Conservation (phyloP, 92 coral and sea anemone species). For the Palythoa grandis region DNA sequence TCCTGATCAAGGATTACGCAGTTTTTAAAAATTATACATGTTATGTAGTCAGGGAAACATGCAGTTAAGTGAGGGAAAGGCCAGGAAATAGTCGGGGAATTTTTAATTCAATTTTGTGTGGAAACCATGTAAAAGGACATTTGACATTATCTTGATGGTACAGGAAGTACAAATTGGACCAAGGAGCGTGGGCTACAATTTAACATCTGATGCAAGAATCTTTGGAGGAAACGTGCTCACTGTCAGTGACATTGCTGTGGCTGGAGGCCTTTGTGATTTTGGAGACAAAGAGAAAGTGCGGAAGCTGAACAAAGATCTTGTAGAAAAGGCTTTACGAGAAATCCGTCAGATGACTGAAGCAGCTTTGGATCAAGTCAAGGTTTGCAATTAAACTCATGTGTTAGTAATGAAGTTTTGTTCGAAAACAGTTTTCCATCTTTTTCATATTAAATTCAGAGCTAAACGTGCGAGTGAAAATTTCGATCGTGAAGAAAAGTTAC, state of each 20-base stretch:
- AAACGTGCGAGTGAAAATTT: background rate
- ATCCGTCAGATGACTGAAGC: conserved; percentile 73
- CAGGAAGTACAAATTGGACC: conserved; percentile 83
- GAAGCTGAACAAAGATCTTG: conserved; percentile 53
- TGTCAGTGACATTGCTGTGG: conserved; percentile 90
- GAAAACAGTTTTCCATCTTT: background rate
- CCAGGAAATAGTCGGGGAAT: no score
- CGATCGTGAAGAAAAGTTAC: no score
- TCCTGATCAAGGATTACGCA: no score
- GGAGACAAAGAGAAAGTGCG: conserved; percentile 71
- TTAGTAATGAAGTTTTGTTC: no score
- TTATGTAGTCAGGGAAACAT: no score
- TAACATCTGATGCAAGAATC: conserved; percentile 74
- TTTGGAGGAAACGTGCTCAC: conserved; percentile 86
- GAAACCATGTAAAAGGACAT: no score
- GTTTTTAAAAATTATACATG: no score
- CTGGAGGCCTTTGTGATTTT: conserved; percentile 67
- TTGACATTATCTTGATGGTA: conserved; percentile 6
- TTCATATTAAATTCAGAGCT: background rate
- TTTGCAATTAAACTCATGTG: background rate
- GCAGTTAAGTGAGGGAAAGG: no score
- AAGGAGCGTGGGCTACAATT: conserved; percentile 82
- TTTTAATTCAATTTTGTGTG: no score
- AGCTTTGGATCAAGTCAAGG: conserved; percentile 94
- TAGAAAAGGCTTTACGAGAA: conserved; percentile 47